These are phyloP conservation scores for Meandrusa payeni DNA, from an alignment of 2,888 invertebrate species.

Conservation along the genomic window DNA sequence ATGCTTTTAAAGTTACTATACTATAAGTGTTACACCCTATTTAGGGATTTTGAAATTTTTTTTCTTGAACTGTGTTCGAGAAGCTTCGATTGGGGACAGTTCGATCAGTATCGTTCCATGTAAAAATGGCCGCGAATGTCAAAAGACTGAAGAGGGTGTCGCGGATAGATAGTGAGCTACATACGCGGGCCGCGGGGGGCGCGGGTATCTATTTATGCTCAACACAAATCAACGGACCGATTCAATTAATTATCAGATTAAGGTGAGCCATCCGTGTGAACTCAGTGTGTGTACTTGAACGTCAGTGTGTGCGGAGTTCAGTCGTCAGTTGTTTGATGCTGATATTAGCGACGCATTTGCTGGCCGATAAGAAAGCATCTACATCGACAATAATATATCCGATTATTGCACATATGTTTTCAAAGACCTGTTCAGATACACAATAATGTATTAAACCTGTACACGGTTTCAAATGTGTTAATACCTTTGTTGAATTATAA, in stretches of 20 bases:
- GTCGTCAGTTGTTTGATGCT: conserved; percentile 43
- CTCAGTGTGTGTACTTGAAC: conserved; percentile 64
- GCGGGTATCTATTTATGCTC: conserved; percentile 71
- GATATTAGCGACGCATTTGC: conserved; percentile 35
- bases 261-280: conserved; percentile 72
- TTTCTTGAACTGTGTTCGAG: conserved; percentile 22
- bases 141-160: conserved; percentile 76
- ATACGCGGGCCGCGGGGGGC: conserved; percentile 43
- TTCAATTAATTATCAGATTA: conserved; percentile 81
- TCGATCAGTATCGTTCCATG: conserved; percentile 71
- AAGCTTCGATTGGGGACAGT: conserved; percentile 56
- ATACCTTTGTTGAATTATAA: too few species aligned
- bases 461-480: too few species aligned
- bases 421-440: too few species aligned
- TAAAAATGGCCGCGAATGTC: conserved; percentile 78
- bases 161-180: conserved; percentile 48
- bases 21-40: conserved; percentile 46
- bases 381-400: conserved; percentile 7
- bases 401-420: neutral
- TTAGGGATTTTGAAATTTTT: conserved; percentile 31
- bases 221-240: conserved; percentile 77
- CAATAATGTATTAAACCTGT: too few species aligned
- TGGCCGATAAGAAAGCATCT: conserved; percentile 28
- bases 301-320: conserved; percentile 46
- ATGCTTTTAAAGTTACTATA: conserved; percentile 43